Percentiles rank a stretch among this genome's conserved stretches.
Evolutionary conservation across 2,888 invertebrate species (phyloP).

Genomic region (Hirtodrosophila trivittata): DNA sequence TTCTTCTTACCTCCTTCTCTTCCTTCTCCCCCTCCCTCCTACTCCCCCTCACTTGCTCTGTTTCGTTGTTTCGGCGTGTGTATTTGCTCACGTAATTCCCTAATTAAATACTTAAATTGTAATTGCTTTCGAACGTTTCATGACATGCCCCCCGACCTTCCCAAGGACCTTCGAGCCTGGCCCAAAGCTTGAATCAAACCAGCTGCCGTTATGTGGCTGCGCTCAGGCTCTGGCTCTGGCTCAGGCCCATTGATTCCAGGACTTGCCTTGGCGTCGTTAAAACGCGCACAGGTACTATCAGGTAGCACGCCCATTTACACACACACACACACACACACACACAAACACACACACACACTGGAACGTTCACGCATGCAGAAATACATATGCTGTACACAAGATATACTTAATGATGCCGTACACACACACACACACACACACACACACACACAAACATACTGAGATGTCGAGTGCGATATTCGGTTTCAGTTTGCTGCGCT

Average conservation of each 20-base stretch:
- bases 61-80: constrained; percentile 30
- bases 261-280: constrained; percentile 57
- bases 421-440: constrained; percentile 1
- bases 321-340: constrained; percentile 8
- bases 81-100: constrained; percentile 73
- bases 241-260: constrained; percentile 23
- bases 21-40: neutral
- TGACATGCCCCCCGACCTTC: constrained; percentile 33
- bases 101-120: constrained; percentile 80
- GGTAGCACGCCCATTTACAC: constrained; percentile 22
- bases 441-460: constrained; percentile 1
- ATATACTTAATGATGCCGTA: constrained; percentile 33
- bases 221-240: neutral
- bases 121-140: constrained; percentile 77
- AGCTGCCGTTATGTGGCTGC: constrained; percentile 26
- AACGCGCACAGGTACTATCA: constrained; percentile 43
- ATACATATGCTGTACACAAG: constrained; percentile 45
- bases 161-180: neutral
- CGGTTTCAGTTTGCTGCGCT: constrained; percentile 25
- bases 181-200: neutral
- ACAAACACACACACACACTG: constrained; percentile 3
- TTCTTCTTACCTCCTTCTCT: neutral
- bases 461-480: constrained; percentile 5
- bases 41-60: neutral
- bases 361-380: neutral